A percentile compares a stretch with the other conserved stretches of the same genome.
These are phyloP conservation scores for Etia nguti DNA, from an alignment of 2,113 vertebrate genomes.

Conservation along the genomic window DNA sequence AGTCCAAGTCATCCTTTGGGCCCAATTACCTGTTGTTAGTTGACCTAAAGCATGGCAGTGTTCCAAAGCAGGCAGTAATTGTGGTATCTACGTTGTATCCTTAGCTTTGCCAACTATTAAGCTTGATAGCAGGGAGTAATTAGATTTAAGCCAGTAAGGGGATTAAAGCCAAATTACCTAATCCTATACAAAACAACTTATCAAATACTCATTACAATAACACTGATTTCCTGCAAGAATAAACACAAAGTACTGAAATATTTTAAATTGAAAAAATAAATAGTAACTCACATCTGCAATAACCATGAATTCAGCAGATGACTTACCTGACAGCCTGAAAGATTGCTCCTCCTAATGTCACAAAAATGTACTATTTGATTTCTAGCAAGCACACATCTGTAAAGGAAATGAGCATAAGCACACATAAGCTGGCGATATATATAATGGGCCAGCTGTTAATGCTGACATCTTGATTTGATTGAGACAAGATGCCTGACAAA, in stretches of 20 bases:
- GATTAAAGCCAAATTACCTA: neutral
- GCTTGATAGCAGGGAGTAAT: neutral
- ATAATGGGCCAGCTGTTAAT: neutral
- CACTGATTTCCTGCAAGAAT: neutral
- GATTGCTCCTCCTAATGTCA: neutral
- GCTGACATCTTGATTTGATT: neutral
- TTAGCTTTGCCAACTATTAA: neutral
- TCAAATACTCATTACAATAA: neutral
- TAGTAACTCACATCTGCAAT: neutral
- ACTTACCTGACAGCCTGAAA: neutral
- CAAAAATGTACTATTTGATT: neutral
- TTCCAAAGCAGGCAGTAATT: neutral
- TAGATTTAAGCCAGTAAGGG: neutral
- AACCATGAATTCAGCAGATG: neutral
- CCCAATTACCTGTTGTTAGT: conserved; percentile 26
- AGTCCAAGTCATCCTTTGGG: conserved; percentile 32
- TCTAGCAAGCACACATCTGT: neutral
- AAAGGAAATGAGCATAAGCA: neutral
- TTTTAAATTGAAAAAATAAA: neutral
- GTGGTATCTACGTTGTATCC: neutral
- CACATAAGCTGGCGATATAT: neutral
- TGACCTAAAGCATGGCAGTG: neutral
- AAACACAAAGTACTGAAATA: neutral
- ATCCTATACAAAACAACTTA: neutral
- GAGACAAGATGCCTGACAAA: neutral